Evolutionary conservation across 2,888 invertebrate genomes (phyloP), one percentile per base, ranked within the genome.

Genomic region (Amitus sp.): DNA sequence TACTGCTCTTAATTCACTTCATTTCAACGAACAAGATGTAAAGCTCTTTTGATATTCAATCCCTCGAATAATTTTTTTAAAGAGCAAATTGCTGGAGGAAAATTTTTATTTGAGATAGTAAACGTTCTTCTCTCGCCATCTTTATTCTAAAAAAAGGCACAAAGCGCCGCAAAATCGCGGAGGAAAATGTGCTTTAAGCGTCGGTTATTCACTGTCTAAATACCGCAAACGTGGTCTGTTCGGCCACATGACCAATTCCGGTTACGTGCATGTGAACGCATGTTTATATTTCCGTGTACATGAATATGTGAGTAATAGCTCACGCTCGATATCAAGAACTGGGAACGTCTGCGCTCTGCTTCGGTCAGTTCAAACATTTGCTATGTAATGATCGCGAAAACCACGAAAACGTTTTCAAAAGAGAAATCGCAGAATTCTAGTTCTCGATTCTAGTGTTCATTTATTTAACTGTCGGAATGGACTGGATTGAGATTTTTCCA

Each of bases 321-420:
- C 33, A 49, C 46, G 33, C 34, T 45, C 56, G 46, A 49, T 56
- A 56, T 40, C 40, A 46, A 56, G 46, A 18, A 42, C n/a, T 4
- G 27, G 12, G 28, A 37, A 37, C 46, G 17, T 50, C 48, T 50
- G 37, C 46, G 50, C 19, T 50, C 30, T 30, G 28, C 39, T 46
- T 56, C 50, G 27, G 30, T 43, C 17, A 45, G n/a, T 30, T n/a
- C 30, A 7, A 9, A n/a, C 30, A 30, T 30, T n/a, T n/a, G 30
- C 6, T 2, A 30, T 9, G 30, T 9, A 30, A 30, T 9, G 30
- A 30, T 30, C n/a, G 30, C 30, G n/a, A 30, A 30, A 30, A 30
- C 30, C 30, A n/a, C 30, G 30, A 30, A 30, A 30, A 30, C 27
- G 27, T 27, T 27, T 27, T 27, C 9, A 9, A 27, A 27, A 27